These are phyloP conservation scores for Ceratitis capitata DNA, from an alignment of 1,140 invertebrate genomes.

Conservation along the genomic window DNA sequence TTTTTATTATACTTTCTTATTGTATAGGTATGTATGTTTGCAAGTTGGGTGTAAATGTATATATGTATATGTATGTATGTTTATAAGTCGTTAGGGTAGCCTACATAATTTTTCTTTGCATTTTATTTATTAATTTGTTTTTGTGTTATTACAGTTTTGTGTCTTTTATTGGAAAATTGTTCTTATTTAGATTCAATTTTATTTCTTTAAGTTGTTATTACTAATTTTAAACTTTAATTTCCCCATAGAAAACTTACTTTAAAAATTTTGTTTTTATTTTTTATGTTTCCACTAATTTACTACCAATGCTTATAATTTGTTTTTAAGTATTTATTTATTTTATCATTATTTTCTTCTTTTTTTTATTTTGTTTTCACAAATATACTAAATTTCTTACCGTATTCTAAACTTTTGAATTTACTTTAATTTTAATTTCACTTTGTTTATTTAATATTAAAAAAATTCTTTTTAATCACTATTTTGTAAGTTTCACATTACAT, in stretches of 20 bases:
- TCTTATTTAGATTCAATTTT: not conserved
- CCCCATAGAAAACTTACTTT: conserved; percentile 28
- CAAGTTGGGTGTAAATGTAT: too few relatives aligned
- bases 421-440: not conserved
- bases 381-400: not conserved
- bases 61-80: conserved; percentile 39
- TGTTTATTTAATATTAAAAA: not conserved
- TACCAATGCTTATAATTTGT: conserved; percentile 51
- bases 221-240: not conserved
- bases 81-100: conserved; percentile 26
- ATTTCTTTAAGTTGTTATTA: not conserved
- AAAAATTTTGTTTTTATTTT: not conserved
- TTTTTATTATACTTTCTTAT: conserved; percentile 45
- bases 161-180: conserved; percentile 39
- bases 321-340: conserved; percentile 47
- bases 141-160: conserved; percentile 41
- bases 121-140: conserved; percentile 39
- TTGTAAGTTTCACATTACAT: not conserved
- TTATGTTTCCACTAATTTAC: conserved; percentile 39
- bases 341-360: not conserved
- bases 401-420: not conserved
- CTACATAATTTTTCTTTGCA: conserved; percentile 32
- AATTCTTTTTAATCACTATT: not conserved
- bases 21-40: conserved; percentile 47
- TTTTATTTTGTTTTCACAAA: not conserved